Evolutionary conservation across 64 coral and sea anemone species (phyloP), one percentile per base, ranked within the genome.

Genomic region (Stichodactyla helianthus): DNA sequence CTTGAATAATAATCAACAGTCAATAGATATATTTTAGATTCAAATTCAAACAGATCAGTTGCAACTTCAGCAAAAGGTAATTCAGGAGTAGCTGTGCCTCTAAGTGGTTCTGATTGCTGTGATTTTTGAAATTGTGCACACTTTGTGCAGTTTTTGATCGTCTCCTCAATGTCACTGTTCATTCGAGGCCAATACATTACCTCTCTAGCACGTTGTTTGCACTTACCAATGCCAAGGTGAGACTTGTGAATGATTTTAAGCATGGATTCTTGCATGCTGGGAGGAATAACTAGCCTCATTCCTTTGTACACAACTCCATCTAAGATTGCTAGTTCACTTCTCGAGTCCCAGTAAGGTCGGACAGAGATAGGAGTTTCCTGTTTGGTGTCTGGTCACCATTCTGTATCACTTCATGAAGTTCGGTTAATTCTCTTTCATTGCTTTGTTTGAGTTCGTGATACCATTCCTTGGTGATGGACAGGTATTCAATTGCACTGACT

Each of bases 1-100:
- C 83, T 83, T 8, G 77, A 92, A 79, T 91, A 91, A 31, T 91
- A 91, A 57, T 91, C 84, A 1, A 92, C 85, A 50, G 85, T 83
- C 57, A 87, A 54, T 52, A 92, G 52, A 54, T 87, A 92, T 77
- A 79, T 87, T 71, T 65, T 71, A 85, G 20, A 28, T 7, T 92
- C 84, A 82, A 63, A 92, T n/a, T 92, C 62, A 59, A 92, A 92
- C 23, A 87, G 55, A 62, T 87, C 78, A 28, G 88, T 86, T 79
- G 77, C 83, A 35, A 74, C 26, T 74, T 74, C 68, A 35, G 25
- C 25, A 23, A 74, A 74, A 9, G 10, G 82, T 2, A 84, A n/a
- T 11, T 59, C 82, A 22, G 82, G 54, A 2, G 19, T 19, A 5
- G 3, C 62, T 1, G 19, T 65, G 9, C 62, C 22, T n/a, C 6